Base-by-base conservation (phyloP, 2,113 vertebrate species). In the Callionymus lyra region DNA sequence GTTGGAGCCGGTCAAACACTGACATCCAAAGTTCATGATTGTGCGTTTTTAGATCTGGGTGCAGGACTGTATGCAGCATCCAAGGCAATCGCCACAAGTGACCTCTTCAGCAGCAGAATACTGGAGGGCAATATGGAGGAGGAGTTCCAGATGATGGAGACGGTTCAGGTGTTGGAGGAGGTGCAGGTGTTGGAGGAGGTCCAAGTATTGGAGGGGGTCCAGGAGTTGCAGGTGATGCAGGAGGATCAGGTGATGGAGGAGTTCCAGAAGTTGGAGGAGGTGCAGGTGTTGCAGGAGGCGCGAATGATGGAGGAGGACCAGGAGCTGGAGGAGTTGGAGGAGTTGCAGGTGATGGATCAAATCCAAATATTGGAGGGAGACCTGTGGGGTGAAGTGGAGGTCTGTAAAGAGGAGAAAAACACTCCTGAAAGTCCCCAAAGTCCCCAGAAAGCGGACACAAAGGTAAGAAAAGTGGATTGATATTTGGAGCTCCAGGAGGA, bases 51-150 rank as follows among this genome's bases (percentile, higher is more conserved):
- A 93, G 94, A 97, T 83, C 91, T 97, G 89, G 90, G 91, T 64
- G 85, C 88, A 16, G 91, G 89, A 62, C 88, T 94, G 74, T 97
- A 97, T 53, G 76, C 83, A 55, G 86, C 89, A 19, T 89, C 89
- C 63, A 96, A 91, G 73, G 87, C 84, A 85, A 88, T 93, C 16
- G 89, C 92, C 46, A 79, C 90, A 70, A 92, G 92, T 80, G 93
- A 98, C 81, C 86, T 96, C 84, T 93, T 94, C 76, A 89, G 89
- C 76, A 88, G 84, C 13, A 86, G 90, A 64, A 94, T 90, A 1
- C 91, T 92, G 0, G 91, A 97, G 81, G 93, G 88, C 59, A 91
- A 86, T 61, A 79, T 72, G 1, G 89, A 93, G 48, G 90, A 95
- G 54, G 89, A 83, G 74, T 76, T 31, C 84, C 76, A 13, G 86